Evolutionary conservation across 2,797 vertebrate species (phyloP), one percentile per base, ranked within the genome.

Genomic region (Melanotaenia trifasciata): DNA sequence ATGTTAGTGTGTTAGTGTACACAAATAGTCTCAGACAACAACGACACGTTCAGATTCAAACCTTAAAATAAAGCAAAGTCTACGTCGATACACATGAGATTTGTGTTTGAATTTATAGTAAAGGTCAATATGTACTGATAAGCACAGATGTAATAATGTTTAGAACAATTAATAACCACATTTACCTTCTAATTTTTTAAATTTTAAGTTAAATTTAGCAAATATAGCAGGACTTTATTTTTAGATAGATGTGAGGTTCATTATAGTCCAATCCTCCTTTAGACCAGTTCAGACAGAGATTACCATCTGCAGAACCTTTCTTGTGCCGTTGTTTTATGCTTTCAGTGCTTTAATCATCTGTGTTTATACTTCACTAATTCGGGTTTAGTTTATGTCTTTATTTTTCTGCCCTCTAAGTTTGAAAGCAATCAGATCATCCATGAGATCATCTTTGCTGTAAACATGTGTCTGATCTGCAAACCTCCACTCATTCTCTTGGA

Each of bases 401-500:
- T 30, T 56, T 26, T 30, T 56, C 22, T 56, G 53, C 26, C 26
- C 26, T 56, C 11, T 16, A 5, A 16, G 26, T 56, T 30, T 54
- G 12, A 26, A 54, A 54, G 51, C 51, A 54, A 26, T 47, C 45
- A 47, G 18, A 47, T 47, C 18, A 47, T n/a, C 5, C 51, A 54
- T 24, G 24, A 54, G 51, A 54, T 54, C 24, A 26, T 54, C 51
- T 26, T 12, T 26, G 24, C 13, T 14, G 22, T 26, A 56, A 56
- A 56, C 26, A 14, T 7, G 3, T 53, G 53, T 56, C 22, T 43
- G 32, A 43, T 62, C 72, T 67, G 59, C 58, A 58, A 60, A 67
- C 67, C 72, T 72, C 58, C 68, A n/a, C 18, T 65, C 57, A 26
- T 72, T 81, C 69, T 68, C 36, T 36, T 36, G 36, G 78, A 67